Base-by-base conservation (phyloP, 2,888 invertebrate genomes). In the Prenolepis imparis region DNA sequence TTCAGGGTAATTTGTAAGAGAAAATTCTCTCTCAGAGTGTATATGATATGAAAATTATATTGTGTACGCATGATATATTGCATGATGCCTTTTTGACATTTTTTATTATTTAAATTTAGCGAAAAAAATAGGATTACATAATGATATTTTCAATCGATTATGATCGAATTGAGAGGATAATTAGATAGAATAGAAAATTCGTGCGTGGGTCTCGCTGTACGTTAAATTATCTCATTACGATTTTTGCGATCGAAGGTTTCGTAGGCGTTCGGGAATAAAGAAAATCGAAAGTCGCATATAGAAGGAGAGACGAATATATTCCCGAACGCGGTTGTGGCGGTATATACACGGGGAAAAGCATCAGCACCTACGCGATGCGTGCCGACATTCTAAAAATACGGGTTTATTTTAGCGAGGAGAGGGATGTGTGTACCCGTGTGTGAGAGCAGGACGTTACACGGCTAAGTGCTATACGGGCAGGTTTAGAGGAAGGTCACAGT, bases 371-470 rank as follows among this genome's bases (percentile, higher is more conserved):
- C 83, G 84, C 84, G 83, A 88, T 85, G 81, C 66, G 81, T 72
- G 75, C 83, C 66, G 83, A 52, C 63, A 78, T 83, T 88, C 88
- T 86, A 88, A 88, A 86, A 88, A 88, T 88, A 88, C 82, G 80
- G 41, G 85, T 82, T 83, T 87, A 87, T 88, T 88, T 86, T 84
- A 83, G 80, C 82, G 73, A 52, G 57, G 21, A 66, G 82, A 81
- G 77, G 77, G 75, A 84, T 64, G 80, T 9, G 52, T n/a, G 52
- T 85, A 68, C 67, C 83, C 70, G 78, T 70, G 78, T 80, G 86
- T 82, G 77, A 87, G 52, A 84, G 77, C 1, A 87, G 52, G 52
- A 85, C 64, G 64, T 55, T 21, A 63, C 21, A 15, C 63, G 32
- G 68, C 12, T 36, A 59, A 78, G 70, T 59, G 24, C 18, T 18